These are phyloP conservation scores for Latrodectus geometricus DNA, from an alignment of 1,140 invertebrate species.

Conservation along the genomic window DNA sequence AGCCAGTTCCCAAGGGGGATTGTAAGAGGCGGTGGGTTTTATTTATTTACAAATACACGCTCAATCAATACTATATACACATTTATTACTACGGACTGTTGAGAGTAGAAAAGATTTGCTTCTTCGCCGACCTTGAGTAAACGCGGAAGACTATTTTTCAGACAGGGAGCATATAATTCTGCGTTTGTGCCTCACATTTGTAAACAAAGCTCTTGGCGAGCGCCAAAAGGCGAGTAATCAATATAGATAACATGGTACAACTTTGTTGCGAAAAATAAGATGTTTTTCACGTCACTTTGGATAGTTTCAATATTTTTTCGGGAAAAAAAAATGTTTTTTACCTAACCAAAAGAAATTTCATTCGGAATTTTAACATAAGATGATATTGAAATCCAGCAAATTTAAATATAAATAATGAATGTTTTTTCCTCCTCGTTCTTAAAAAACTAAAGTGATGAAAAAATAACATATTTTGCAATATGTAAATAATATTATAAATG, in stretches of 20 bases:
- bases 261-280: not conserved
- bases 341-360: not conserved
- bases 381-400: not conserved
- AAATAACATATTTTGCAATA: too few species aligned
- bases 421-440: too few species aligned
- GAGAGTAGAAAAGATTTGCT: constrained; percentile 5
- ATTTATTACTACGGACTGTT: not conserved
- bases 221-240: not conserved
- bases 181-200: not conserved
- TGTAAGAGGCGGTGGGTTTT: not conserved
- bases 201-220: constrained; percentile 29
- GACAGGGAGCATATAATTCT: constrained; percentile 13
- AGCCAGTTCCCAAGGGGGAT: not conserved
- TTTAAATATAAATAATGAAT: too few species aligned
- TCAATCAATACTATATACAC: not conserved
- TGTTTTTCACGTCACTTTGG: not conserved
- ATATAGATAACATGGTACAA: not conserved
- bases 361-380: not conserved
- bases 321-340: not conserved
- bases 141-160: constrained; percentile 19
- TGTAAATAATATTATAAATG: too few species aligned
- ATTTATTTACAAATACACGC: not conserved
- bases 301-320: not conserved
- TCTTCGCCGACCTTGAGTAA: constrained; percentile 17
- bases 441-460: too few species aligned